These are phyloP conservation scores for Abramis brama DNA, from an alignment of 2,113 vertebrate genomes.

Conservation along the genomic window DNA sequence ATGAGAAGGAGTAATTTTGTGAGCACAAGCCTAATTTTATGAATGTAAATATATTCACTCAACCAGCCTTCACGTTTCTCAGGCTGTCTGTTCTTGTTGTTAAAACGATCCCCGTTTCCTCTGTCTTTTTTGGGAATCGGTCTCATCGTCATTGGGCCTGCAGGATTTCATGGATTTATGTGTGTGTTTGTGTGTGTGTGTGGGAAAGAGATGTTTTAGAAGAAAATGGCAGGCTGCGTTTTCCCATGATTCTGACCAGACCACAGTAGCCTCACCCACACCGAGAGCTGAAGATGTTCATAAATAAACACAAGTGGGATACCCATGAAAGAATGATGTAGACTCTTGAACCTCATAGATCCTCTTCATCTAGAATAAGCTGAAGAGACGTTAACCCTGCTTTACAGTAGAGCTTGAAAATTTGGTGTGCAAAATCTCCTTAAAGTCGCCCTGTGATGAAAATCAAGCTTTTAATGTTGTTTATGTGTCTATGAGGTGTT, in stretches of 20 bases:
- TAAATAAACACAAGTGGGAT: slow-evolving; percentile 38
- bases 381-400: not conserved
- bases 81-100: not conserved
- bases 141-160: not conserved
- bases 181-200: not conserved
- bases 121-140: not conserved
- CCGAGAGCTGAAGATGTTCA: slow-evolving; percentile 25
- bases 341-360: not conserved
- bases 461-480: too few relatives aligned
- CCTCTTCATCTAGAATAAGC: not conserved
- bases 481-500: too few relatives aligned
- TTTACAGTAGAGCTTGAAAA: not conserved
- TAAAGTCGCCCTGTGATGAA: too few relatives aligned
- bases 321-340: not conserved
- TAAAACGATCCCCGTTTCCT: not conserved
- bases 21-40: slow-evolving; percentile 3
- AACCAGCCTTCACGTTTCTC: not conserved
- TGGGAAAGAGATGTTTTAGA: slow-evolving; percentile 11
- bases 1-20: slow-evolving; percentile 10
- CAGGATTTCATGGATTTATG: not conserved
- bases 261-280: slow-evolving; percentile 39
- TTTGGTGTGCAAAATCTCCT: not conserved
- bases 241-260: slow-evolving; percentile 38
- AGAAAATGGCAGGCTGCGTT: not conserved
- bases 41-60: too few relatives aligned